phyloP scores from a whole-genome alignment of 2,113 vertebrate genomes.

The Silurus glanis region DNA sequence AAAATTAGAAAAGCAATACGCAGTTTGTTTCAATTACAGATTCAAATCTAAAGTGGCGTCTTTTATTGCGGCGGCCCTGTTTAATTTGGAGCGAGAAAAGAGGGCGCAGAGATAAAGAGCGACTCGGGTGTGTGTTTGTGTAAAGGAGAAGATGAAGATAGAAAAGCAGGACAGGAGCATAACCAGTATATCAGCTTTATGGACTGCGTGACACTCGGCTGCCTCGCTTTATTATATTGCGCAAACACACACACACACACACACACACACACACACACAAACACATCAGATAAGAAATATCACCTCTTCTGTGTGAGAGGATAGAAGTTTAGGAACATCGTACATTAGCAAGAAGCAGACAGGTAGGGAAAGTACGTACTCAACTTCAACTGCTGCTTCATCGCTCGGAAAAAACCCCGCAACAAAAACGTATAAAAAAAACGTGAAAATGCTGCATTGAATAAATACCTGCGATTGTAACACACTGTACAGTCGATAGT shows the following conservation, averaged over 20 bases:
- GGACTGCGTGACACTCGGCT: background rate
- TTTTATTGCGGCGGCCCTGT: constrained; percentile 42
- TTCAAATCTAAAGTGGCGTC: constrained; percentile 60
- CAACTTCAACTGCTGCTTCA: background rate
- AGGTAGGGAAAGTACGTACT: background rate
- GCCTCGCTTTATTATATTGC: constrained; percentile 37
- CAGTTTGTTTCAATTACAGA: constrained; percentile 63
- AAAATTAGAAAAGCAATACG: constrained; percentile 59
- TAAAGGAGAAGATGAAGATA: constrained; percentile 43
- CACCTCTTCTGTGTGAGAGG: background rate
- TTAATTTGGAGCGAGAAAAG: constrained; percentile 44
- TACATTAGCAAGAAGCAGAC: background rate
- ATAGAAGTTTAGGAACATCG: background rate
- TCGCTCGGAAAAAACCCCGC: background rate
- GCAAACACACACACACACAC: background rate
- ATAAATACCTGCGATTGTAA: background rate
- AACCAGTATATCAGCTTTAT: constrained; percentile 38
- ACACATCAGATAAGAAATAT: constrained; percentile 40
- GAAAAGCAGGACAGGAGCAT: constrained; percentile 21
- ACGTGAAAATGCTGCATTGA: background rate
- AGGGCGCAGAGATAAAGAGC: constrained; percentile 42
- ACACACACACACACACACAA: background rate
- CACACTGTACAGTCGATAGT: background rate
- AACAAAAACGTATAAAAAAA: too few species aligned
- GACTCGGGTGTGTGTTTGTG: constrained; percentile 4